Evolutionary conservation across 1,140 invertebrate genomes (phyloP).

Genomic region (Medauroidea extradentata): DNA sequence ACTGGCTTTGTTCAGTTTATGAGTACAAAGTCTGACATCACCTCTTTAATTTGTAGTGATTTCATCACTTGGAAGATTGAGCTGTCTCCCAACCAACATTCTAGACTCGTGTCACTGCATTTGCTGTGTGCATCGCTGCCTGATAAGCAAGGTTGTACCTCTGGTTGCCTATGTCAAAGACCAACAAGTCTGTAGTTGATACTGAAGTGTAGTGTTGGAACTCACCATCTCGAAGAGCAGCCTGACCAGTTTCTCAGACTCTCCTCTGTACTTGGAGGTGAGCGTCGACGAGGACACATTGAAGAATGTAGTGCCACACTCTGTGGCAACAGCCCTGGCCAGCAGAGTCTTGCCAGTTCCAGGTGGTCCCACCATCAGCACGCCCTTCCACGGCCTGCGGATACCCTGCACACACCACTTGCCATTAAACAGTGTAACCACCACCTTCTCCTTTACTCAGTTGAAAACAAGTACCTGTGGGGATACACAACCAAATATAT

Average conservation of each 20-base stretch:
- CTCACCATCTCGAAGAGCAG: conserved; percentile 66
- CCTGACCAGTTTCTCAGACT: conserved; percentile 67
- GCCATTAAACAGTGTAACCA: no score
- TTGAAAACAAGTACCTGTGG: no score
- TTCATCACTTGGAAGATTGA: no score
- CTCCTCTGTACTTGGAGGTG: conserved; percentile 70
- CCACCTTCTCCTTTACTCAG: no score
- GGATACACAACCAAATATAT: no score
- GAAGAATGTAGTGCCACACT: conserved; percentile 72
- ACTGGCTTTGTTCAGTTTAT: no score
- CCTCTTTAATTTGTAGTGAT: no score
- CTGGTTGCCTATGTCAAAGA: neutral
- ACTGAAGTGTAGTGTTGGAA: neutral
- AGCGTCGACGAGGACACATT: conserved; percentile 66
- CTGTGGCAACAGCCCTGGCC: conserved; percentile 96
- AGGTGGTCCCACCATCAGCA: conserved; percentile 78
- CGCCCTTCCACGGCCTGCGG: conserved; percentile 83
- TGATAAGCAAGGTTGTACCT: neutral
- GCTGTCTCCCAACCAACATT: no score
- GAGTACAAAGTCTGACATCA: no score
- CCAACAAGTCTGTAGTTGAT: neutral
- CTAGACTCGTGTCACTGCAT: no score
- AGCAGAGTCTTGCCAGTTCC: conserved; percentile 98
- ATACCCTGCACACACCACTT: conserved; percentile 61
- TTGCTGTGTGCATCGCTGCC: neutral